A percentile compares a stretch with the other conserved stretches of the same genome.
Conservation (phyloP, 1,140 invertebrate species). For the Drosophila pandora region DNA sequence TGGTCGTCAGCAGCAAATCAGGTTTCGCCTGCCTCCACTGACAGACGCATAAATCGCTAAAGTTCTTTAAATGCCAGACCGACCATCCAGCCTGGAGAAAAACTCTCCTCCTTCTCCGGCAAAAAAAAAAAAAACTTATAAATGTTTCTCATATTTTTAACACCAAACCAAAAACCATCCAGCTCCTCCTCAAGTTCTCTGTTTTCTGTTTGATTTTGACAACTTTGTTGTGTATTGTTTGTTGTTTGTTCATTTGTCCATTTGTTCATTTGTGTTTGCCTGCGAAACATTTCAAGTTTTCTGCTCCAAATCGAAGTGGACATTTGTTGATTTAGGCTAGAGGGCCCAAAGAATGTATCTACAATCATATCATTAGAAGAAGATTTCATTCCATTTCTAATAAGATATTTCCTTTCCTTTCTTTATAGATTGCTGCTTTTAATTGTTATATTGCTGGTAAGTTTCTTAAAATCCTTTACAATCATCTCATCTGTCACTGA, state of each 20-base stretch:
- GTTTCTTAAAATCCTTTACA: conserved; percentile 4
- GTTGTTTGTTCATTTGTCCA: conserved; percentile 24
- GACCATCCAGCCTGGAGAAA: conserved; percentile 10
- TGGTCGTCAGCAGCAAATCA: conserved; percentile 65
- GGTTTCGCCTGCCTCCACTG: conserved; percentile 54
- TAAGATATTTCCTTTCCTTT: background rate
- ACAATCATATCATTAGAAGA: conserved; percentile 28
- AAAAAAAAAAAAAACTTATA: conserved; percentile 47
- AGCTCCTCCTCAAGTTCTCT: conserved; percentile 42
- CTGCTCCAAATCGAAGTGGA: conserved; percentile 41
- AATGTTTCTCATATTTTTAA: conserved; percentile 73
- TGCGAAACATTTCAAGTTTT: conserved; percentile 35
- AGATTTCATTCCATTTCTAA: background rate
- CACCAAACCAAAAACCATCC: conserved; percentile 50
- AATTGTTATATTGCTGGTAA: conserved; percentile 56
- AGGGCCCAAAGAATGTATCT: background rate
- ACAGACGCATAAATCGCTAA: conserved; percentile 74
- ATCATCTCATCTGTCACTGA: background rate
- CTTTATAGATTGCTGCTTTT: conserved; percentile 58
- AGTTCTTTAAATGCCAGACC: conserved; percentile 69
- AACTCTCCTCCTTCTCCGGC: conserved; percentile 2
- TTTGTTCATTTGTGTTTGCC: conserved; percentile 33
- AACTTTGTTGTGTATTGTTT: conserved; percentile 62
- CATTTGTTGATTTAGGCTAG: conserved; percentile 66
- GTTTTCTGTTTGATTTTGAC: conserved; percentile 73